A percentile compares a stretch with the other conserved stretches of the same genome.
phyloP scores from a whole-genome alignment of 2,113 vertebrate genomes.

The Scolopax mira region DNA sequence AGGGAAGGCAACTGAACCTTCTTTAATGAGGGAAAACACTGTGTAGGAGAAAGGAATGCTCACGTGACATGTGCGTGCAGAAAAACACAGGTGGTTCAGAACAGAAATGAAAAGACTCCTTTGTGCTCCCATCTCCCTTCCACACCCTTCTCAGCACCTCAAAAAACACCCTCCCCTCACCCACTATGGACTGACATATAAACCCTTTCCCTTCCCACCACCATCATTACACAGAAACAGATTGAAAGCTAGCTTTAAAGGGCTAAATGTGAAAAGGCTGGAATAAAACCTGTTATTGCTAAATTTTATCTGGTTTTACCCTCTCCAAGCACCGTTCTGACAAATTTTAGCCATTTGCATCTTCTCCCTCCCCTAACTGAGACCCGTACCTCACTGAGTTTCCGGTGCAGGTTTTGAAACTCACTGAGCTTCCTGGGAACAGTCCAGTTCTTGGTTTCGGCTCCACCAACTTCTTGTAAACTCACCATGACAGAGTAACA shows the following conservation, averaged over 20 bases:
- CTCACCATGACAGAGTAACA: conserved; percentile 89
- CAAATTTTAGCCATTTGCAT: neutral
- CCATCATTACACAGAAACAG: neutral
- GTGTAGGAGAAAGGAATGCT: neutral
- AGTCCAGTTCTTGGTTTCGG: conserved; percentile 85
- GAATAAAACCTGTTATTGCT: neutral
- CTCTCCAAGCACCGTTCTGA: neutral
- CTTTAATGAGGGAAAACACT: conserved; percentile 97
- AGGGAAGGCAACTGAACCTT: conserved; percentile 97
- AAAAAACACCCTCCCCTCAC: neutral
- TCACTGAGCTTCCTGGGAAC: conserved; percentile 93
- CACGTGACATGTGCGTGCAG: neutral
- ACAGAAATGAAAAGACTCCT: neutral
- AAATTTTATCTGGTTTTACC: neutral
- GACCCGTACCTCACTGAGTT: conserved; percentile 90
- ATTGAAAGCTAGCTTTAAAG: neutral
- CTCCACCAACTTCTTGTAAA: conserved; percentile 84
- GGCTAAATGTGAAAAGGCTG: neutral
- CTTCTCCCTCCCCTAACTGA: neutral
- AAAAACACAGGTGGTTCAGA: neutral
- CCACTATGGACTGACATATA: neutral
- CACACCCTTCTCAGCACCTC: neutral
- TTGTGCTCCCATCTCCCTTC: neutral
- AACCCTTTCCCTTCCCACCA: neutral
- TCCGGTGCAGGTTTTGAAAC: conserved; percentile 95